Base-by-base conservation (phyloP, 2,888 invertebrate species). In the Pristionchus japonicus region DNA sequence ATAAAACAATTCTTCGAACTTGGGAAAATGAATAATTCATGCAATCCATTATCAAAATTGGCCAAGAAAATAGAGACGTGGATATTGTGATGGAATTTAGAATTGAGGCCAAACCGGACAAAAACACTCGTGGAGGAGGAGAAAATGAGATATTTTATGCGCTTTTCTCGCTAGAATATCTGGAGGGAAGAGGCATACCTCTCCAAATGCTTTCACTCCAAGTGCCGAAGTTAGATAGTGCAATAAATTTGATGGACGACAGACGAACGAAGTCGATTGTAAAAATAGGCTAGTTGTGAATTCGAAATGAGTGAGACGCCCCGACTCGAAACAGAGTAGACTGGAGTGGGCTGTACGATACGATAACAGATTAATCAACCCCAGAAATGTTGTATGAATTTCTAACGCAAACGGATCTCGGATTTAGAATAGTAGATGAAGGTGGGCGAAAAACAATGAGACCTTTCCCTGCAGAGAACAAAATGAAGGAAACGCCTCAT, bases 131-230 rank as follows among this genome's bases (percentile, higher is more conserved):
- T 34, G 31, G 70, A 37, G 37, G 37, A 37, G 34, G 37, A 20
- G 20, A 70, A 57, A 70, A 70, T 70, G 70, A 34, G 31, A 70
- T 70, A 70, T 70, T 70, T 70, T 37, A 70, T 70, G 37, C 70
- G 37, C n/a, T 37, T 67, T 17, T 37, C 70, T 13, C 37, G 70
- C 6, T 9, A 23, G 70, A 37, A 9, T 27, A 37, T 31, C 37
- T 27, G 31, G 31, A 31, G 70, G 7, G 37, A 20, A 34, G 15
- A 37, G 27, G 57, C 57, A 57, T n/a, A 57, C 70, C 37, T 70
- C 70, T 70, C 70, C 34, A 70, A 77, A 77, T 27, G 77, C 77
- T 77, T 77, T 77, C 43, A 77, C 43, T 77, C 77, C 23, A 77
- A 77, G 27, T 47, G 74, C 37, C 40, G 40, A 40, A 27, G 64